These are phyloP conservation scores for Erebia palarica DNA, from an alignment of 2,888 invertebrate genomes.

Conservation along the genomic window DNA sequence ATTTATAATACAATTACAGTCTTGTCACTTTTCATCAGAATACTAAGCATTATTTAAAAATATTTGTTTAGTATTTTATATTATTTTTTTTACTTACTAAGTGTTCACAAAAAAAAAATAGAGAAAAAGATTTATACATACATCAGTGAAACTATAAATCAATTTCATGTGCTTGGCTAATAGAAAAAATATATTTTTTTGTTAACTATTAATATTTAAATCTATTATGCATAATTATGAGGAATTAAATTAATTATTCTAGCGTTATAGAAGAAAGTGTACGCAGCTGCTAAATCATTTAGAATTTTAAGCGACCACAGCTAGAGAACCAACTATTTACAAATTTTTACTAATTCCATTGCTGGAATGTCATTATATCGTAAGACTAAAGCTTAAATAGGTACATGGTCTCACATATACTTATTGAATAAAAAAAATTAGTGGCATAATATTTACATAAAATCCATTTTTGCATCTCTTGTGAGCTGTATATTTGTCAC, in stretches of 20 bases:
- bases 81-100: not conserved
- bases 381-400: conserved; percentile 52
- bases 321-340: conserved; percentile 46
- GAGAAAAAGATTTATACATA: not conserved
- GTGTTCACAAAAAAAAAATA: not conserved
- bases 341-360: conserved; percentile 69
- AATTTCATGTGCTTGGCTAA: conserved; percentile 13
- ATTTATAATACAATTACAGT: conserved; percentile 28
- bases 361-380: conserved; percentile 67
- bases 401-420: conserved; percentile 50
- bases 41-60: conserved; percentile 14
- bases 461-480: conserved; percentile 45
- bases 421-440: conserved; percentile 50
- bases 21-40: conserved; percentile 25
- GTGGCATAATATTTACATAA: conserved; percentile 55
- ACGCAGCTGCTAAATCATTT: conserved; percentile 25
- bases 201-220: conserved; percentile 6
- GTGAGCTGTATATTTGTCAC: conserved; percentile 33
- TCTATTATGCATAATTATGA: conserved; percentile 41
- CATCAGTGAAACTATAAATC: not conserved
- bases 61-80: not conserved
- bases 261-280: conserved; percentile 42
- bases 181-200: conserved; percentile 25
- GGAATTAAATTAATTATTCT: conserved; percentile 46
- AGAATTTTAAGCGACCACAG: conserved; percentile 42